Percentiles rank a stretch among this genome's conserved stretches.
phyloP scores from a whole-genome alignment of 2,113 vertebrate genomes.

The Centropus bengalensis region DNA sequence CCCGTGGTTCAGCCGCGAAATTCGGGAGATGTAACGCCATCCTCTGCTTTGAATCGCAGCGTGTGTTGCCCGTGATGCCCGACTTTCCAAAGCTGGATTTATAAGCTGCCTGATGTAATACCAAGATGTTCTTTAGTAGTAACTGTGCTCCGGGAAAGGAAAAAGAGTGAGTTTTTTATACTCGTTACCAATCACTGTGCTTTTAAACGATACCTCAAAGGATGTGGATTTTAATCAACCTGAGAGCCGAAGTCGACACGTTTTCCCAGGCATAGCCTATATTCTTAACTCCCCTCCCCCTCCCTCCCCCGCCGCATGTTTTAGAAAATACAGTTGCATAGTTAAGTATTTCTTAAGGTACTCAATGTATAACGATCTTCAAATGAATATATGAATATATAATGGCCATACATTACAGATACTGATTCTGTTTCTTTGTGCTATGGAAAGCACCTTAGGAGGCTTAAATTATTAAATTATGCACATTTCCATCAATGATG shows the following conservation, averaged over 20 bases:
- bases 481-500: constrained; percentile 1
- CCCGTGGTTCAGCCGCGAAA: not conserved
- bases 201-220: not conserved
- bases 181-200: not conserved
- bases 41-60: not conserved
- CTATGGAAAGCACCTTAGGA: not conserved
- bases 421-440: constrained; percentile 1
- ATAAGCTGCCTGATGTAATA: not conserved
- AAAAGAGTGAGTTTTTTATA: not conserved
- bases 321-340: not conserved
- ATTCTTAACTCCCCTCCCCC: not conserved
- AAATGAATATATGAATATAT: constrained; percentile 32
- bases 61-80: not conserved
- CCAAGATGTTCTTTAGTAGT: not conserved
- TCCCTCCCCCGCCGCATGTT: not conserved
- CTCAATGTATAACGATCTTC: not conserved
- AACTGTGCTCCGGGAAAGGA: not conserved
- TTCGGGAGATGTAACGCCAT: rapidly evolving
- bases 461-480: constrained; percentile 45
- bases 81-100: not conserved
- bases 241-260: not conserved
- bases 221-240: not conserved
- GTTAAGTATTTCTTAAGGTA: not conserved
- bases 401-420: constrained; percentile 7
- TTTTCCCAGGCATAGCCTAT: not conserved